Base-by-base conservation (phyloP, 1,140 invertebrate species). In the Drosophila athabasca region DNA sequence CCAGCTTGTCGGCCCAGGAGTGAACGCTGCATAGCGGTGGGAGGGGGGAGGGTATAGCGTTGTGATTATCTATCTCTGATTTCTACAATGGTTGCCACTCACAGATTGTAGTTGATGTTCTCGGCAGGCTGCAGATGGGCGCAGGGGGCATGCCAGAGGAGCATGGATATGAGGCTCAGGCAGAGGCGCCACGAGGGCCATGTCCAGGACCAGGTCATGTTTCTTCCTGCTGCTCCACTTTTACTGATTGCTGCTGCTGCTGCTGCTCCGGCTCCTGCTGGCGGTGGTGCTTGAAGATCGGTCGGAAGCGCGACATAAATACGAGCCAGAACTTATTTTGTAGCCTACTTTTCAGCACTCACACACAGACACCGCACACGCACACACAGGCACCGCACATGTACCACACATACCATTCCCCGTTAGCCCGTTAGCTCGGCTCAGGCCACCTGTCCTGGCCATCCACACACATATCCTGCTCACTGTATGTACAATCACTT, bases 1-100 rank as follows among this genome's bases (percentile, higher is more conserved):
- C 95, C 58, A 96, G 92, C 90, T 95, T 95, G 81, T 95, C 93
- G 29, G 95, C 95, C 95, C 95, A 96, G 83, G 93, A 92, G 90
- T 95, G 94, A 39, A 95, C 95, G 67, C 95, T 96, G 81, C 22
- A 65, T 35, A 22, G 57, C 17, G 49, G 35, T 29, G 26, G 26
- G 17, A 29, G 26, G 26, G 26, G 26, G 26, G 6, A 29, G 31
- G 11, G 26, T 24, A 44, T 31, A 35, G 6, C n/a, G 31, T 11
- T 39, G 17, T 35, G 39, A 43, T 52, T 52, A 13, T 35, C 19
- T 13, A 53, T 53, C 15, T 35, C 15, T 24, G 8, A 46, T 29
- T 13, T 17, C 13, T 7, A 8, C 11, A 11, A 39, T 39, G 8
- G 0, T n/a, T 24, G 17, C 13, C 35, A 79, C 87, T 91, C 66